These are phyloP conservation scores for Melipona bicolor DNA, from an alignment of 2,888 invertebrate genomes.

Conservation along the genomic window DNA sequence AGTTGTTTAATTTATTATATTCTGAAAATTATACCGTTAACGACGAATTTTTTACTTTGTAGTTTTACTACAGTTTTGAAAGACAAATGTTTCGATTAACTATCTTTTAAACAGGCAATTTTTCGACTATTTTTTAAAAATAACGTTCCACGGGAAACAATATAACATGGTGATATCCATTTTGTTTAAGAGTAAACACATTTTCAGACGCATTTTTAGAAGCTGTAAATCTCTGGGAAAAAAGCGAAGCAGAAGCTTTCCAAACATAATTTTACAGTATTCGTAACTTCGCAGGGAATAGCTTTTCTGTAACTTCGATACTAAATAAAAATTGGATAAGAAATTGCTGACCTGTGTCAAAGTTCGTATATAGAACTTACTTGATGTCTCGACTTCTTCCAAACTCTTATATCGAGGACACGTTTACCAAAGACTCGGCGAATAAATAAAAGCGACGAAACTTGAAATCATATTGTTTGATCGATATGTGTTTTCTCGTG, in stretches of 20 bases:
- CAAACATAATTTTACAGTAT: slow-evolving; percentile 28
- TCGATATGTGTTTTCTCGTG: slow-evolving; percentile 40
- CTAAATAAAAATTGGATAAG: slow-evolving; percentile 57
- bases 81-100: neutral
- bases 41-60: neutral
- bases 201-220: neutral
- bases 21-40: neutral
- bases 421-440: slow-evolving; percentile 38
- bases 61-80: neutral
- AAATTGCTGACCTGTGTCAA: slow-evolving; percentile 51
- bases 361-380: slow-evolving; percentile 47
- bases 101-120: neutral
- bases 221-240: slow-evolving; percentile 23
- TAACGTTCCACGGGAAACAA: neutral
- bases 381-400: slow-evolving; percentile 50
- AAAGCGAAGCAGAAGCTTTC: slow-evolving; percentile 17
- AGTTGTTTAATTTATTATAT: slow-evolving; percentile 3
- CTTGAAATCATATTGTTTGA: slow-evolving; percentile 47
- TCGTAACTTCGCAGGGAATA: slow-evolving; percentile 30
- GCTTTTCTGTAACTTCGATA: slow-evolving; percentile 42
- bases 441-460: slow-evolving; percentile 47
- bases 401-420: slow-evolving; percentile 43
- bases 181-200: neutral
- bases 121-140: neutral
- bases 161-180: neutral